These are phyloP conservation scores for Phocoena sinus DNA, from an alignment of 2,113 vertebrate genomes.

Conservation along the genomic window DNA sequence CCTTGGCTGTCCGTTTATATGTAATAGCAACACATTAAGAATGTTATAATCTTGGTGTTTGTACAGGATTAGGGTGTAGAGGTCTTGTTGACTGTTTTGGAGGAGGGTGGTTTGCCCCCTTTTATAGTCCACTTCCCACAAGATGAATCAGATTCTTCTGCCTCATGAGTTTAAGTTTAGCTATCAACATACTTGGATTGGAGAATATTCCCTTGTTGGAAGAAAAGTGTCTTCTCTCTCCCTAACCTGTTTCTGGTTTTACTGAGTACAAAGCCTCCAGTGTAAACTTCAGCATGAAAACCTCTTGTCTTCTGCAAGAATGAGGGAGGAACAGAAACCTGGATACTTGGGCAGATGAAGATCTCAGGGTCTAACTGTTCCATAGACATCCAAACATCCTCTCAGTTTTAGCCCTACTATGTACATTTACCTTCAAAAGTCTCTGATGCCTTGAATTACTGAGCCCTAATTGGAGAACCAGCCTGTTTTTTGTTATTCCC, in stretches of 20 bases:
- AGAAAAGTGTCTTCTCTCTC: neutral
- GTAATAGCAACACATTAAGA: neutral
- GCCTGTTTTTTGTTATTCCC: neutral
- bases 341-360: neutral
- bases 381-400: neutral
- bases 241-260: neutral
- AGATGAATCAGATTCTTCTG: neutral
- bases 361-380: neutral
- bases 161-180: neutral
- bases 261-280: neutral
- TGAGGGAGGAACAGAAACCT: neutral
- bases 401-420: neutral
- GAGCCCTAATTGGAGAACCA: neutral
- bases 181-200: neutral
- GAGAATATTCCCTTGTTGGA: neutral
- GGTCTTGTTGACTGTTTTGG: neutral
- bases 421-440: neutral
- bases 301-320: neutral
- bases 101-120: neutral
- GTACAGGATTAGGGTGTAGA: neutral
- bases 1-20: neutral
- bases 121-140: neutral
- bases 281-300: neutral
- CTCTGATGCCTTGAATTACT: neutral
- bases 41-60: neutral